Conservation (phyloP, 2,797 vertebrate species). For the Nasua narica region DNA sequence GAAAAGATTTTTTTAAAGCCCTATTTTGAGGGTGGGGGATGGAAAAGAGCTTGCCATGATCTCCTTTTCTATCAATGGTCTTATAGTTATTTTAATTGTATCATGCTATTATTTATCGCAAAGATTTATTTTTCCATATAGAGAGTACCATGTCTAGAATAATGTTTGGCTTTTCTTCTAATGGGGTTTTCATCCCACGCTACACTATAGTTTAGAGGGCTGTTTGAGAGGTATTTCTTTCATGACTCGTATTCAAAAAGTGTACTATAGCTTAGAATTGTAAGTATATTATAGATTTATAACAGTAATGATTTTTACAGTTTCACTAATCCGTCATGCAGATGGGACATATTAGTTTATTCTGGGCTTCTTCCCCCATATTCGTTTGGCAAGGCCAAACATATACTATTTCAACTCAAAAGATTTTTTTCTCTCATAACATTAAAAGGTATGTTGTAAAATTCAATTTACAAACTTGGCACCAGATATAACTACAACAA, state of each 20-base stretch:
- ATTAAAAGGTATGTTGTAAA: constrained; percentile 36
- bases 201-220: neutral
- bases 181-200: neutral
- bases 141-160: neutral
- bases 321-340: constrained; percentile 47
- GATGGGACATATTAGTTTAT: constrained; percentile 52
- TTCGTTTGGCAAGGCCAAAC: constrained; percentile 41
- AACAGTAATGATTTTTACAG: constrained; percentile 55
- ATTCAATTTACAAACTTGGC: constrained; percentile 66
- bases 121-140: neutral
- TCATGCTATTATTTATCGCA: neutral
- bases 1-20: neutral
- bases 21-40: neutral
- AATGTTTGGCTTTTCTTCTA: neutral
- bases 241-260: neutral
- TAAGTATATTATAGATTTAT: constrained; percentile 17
- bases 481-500: constrained; percentile 37
- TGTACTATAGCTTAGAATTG: neutral
- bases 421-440: constrained; percentile 49
- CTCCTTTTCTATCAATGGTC: neutral
- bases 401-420: constrained; percentile 29
- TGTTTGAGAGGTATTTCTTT: constrained; percentile 8
- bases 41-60: neutral
- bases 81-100: neutral
- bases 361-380: neutral